These are phyloP conservation scores for Hippotragus niger DNA, from an alignment of 2,113 vertebrate genomes.

Conservation along the genomic window DNA sequence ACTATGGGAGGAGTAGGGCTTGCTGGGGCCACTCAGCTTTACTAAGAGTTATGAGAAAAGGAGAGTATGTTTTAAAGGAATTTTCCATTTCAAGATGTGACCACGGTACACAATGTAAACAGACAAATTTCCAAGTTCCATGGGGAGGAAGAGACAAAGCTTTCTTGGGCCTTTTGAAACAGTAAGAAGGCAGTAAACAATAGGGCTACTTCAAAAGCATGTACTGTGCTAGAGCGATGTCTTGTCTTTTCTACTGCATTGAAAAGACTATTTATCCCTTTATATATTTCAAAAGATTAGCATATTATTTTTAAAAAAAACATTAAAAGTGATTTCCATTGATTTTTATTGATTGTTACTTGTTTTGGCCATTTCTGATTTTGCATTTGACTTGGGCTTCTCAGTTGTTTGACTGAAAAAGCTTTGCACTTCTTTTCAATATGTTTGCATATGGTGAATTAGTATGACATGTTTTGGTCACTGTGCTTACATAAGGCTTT, in stretches of 20 bases:
- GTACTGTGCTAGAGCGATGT: conserved; percentile 76
- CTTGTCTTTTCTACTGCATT: conserved; percentile 84
- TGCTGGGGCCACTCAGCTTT: background rate
- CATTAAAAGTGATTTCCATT: background rate
- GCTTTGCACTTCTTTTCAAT: conserved; percentile 56
- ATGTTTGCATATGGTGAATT: conserved; percentile 49
- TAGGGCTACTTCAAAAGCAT: background rate
- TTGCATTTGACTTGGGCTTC: background rate
- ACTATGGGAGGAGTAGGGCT: background rate
- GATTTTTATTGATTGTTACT: background rate
- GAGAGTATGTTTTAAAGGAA: background rate
- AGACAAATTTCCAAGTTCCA: background rate
- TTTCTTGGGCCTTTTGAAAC: background rate
- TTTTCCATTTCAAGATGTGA: background rate
- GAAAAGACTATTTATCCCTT: conserved; percentile 76
- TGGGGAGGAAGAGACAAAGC: background rate
- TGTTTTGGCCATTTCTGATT: background rate
- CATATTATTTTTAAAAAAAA: conserved; percentile 44
- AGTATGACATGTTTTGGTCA: background rate
- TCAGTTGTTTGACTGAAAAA: conserved; percentile 60
- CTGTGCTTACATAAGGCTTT: background rate
- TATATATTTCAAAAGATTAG: conserved; percentile 83
- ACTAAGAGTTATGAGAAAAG: background rate
- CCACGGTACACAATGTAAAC: background rate
- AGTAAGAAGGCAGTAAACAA: background rate